Base-by-base conservation (phyloP, 2,888 invertebrate species). In the Gasteruption jaculator region DNA sequence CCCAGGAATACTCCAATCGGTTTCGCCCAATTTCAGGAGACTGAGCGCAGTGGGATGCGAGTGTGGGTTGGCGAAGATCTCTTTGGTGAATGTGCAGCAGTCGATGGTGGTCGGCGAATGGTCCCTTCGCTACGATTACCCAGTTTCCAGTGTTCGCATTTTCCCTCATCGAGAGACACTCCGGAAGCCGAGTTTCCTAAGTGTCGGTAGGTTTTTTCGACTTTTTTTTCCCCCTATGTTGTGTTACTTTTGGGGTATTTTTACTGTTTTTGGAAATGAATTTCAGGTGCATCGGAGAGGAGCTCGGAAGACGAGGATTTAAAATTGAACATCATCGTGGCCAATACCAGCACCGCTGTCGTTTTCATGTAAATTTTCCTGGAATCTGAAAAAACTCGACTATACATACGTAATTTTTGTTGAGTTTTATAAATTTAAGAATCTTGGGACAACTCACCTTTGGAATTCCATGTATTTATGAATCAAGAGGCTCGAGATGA, bases 351-450 rank as follows among this genome's bases (percentile, higher is more conserved):
- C 51, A 74, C 75, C 16, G 74, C 80, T 6, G 73, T 79, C 35
- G 74, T 81, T 10, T 82, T 80, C 57, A 73, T 74, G 79, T 80
- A 70, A 72, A 71, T 65, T n/a, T n/a, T n/a, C n/a, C n/a, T n/a
- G n/a, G n/a, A n/a, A n/a, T n/a, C n/a, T n/a, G n/a, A n/a, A n/a
- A n/a, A n/a, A n/a, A n/a, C n/a, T n/a, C n/a, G n/a, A n/a, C n/a
- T n/a, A n/a, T n/a, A n/a, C n/a, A n/a, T n/a, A n/a, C n/a, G n/a
- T n/a, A n/a, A n/a, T n/a, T n/a, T n/a, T n/a, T n/a, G n/a, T n/a
- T n/a, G n/a, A n/a, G n/a, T n/a, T n/a, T n/a, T n/a, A n/a, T n/a
- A n/a, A n/a, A n/a, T n/a, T n/a, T n/a, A n/a, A n/a, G n/a, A n/a
- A n/a, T n/a, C n/a, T n/a, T n/a, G n/a, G n/a, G n/a, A n/a, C n/a